Evolutionary conservation across 2,113 vertebrate species (phyloP).

Genomic region (Anarhynchus alexandrinus): DNA sequence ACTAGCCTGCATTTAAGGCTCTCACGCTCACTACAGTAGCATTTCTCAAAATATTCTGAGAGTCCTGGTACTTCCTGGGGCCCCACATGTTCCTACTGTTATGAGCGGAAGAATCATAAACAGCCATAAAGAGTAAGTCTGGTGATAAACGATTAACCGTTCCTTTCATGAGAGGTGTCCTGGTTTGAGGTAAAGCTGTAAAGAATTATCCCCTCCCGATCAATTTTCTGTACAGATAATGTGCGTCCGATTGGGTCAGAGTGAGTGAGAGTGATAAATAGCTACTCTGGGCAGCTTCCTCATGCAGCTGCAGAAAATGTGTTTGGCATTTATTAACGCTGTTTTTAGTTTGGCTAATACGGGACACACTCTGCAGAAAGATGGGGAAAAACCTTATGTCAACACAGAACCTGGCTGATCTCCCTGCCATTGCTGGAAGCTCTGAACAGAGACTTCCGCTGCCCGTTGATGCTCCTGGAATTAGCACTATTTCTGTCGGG

Average conservation of each 20-base stretch:
- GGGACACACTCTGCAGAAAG: background rate
- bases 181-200: background rate
- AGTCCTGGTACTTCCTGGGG: background rate
- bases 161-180: background rate
- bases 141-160: background rate
- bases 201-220: background rate
- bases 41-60: background rate
- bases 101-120: background rate
- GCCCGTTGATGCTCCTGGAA: background rate
- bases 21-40: background rate
- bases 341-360: background rate
- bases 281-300: background rate
- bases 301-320: slow-evolving; percentile 6
- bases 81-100: background rate
- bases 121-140: background rate
- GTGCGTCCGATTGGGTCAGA: background rate
- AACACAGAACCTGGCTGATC: background rate
- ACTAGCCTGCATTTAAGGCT: background rate
- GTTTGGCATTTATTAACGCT: slow-evolving; percentile 12
- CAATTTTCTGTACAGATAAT: slow-evolving; percentile 18
- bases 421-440: background rate
- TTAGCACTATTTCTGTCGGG: background rate
- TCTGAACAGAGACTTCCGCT: background rate
- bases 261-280: slow-evolving; percentile 3
- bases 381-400: background rate